phyloP scores from a whole-genome alignment of 1,140 invertebrate species.

The Acromyrmex charruanus region DNA sequence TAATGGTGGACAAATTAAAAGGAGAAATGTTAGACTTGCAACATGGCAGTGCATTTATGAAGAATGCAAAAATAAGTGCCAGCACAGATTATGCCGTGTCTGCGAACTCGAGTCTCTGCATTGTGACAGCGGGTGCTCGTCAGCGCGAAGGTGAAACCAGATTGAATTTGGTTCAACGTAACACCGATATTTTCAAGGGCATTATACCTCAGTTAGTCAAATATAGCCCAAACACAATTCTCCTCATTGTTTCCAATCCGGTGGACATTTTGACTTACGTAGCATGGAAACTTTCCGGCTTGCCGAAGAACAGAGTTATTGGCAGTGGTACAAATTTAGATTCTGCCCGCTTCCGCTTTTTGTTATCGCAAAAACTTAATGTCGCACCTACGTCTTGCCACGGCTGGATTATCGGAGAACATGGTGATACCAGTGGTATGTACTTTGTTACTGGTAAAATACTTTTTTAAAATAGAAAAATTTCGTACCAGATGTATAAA shows the following conservation, averaged over 20 bases:
- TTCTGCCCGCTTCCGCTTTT: slow-evolving; percentile 95
- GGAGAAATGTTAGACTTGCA: slow-evolving; percentile 96
- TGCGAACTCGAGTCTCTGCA: slow-evolving; percentile 93
- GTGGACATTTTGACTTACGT: slow-evolving; percentile 97
- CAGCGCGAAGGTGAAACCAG: slow-evolving; percentile 95
- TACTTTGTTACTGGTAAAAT: background rate
- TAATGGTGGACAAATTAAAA: slow-evolving; percentile 93
- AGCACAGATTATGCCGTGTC: slow-evolving; percentile 93
- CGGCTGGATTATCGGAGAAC: slow-evolving; percentile 96
- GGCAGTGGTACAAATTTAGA: slow-evolving; percentile 97
- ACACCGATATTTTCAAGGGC: slow-evolving; percentile 95
- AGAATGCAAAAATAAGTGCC: slow-evolving; percentile 92
- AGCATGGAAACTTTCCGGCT: slow-evolving; percentile 96
- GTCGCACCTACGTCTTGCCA: slow-evolving; percentile 94
- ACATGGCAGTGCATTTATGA: slow-evolving; percentile 94
- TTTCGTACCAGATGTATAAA: background rate
- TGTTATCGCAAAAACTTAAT: slow-evolving; percentile 93
- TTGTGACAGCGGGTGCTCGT: slow-evolving; percentile 95
- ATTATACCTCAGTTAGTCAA: slow-evolving; percentile 94
- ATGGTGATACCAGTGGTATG: slow-evolving; percentile 92
- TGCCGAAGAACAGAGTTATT: slow-evolving; percentile 94
- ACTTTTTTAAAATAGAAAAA: background rate
- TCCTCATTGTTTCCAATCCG: slow-evolving; percentile 96
- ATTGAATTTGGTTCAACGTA: slow-evolving; percentile 94
- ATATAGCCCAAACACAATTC: slow-evolving; percentile 94